phyloP scores from a whole-genome alignment of 2,113 vertebrate species.

The Colius striatus region DNA sequence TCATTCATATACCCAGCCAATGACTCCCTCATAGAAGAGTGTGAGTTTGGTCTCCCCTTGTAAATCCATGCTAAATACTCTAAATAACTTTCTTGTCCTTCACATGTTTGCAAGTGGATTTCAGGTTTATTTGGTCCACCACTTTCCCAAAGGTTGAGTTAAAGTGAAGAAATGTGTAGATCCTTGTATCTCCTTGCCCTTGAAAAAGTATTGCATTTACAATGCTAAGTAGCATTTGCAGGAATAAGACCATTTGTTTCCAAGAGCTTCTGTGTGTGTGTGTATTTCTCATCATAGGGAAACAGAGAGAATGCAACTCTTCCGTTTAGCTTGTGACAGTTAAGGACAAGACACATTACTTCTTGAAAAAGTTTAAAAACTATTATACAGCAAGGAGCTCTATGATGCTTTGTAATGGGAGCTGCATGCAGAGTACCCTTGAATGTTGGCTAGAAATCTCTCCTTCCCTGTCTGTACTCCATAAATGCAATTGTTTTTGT shows the following conservation, averaged over 20 bases:
- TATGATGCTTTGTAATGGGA: background rate
- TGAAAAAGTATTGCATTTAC: background rate
- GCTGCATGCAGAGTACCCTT: background rate
- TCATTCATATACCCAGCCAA: background rate
- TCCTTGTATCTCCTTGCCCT: background rate
- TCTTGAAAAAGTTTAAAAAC: background rate
- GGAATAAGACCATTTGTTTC: background rate
- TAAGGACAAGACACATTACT: background rate
- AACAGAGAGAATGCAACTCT: background rate
- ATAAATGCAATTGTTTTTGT: background rate
- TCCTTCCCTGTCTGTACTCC: fast-evolving
- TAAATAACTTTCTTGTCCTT: background rate
- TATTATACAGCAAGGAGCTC: background rate
- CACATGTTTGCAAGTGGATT: background rate
- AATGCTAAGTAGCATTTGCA: background rate
- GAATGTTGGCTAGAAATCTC: background rate
- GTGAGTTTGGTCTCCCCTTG: background rate
- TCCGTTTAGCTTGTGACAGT: background rate
- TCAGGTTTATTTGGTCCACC: background rate
- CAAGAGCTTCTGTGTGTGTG: fast-evolving
- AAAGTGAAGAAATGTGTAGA: background rate
- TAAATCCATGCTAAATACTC: background rate
- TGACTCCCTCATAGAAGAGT: background rate
- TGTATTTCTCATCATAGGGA: background rate
- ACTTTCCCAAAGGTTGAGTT: background rate